These are phyloP conservation scores for Arizona elegans DNA, from an alignment of 2,113 vertebrate species.

Conservation along the genomic window DNA sequence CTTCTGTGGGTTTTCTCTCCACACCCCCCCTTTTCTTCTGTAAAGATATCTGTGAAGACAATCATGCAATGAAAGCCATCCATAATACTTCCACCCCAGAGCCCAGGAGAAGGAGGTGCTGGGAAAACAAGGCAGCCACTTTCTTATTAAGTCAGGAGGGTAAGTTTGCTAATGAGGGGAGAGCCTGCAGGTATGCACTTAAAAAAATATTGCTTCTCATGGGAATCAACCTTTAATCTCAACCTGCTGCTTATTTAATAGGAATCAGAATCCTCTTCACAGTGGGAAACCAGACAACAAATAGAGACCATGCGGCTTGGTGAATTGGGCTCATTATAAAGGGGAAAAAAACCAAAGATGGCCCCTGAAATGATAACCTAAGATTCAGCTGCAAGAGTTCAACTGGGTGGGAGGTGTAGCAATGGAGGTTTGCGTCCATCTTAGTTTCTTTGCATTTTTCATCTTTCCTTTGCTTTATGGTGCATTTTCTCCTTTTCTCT, in stretches of 20 bases:
- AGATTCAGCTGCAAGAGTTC: neutral
- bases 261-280: conserved; percentile 50
- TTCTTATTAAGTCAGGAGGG: neutral
- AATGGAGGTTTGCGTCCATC: neutral
- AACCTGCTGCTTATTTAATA: conserved; percentile 57
- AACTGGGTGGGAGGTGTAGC: neutral
- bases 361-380: neutral
- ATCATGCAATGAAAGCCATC: neutral
- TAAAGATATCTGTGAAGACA: neutral
- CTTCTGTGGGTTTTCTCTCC: neutral
- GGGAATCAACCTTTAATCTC: conserved; percentile 31
- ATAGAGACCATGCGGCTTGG: neutral
- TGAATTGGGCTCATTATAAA: conserved; percentile 32
- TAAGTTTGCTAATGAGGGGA: neutral
- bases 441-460: neutral
- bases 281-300: neutral
- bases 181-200: conserved; percentile 39
- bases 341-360: neutral
- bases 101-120: neutral
- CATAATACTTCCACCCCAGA: neutral
- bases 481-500: neutral
- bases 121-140: neutral
- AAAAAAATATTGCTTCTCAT: conserved; percentile 32
- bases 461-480: neutral
- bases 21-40: neutral